These are phyloP conservation scores for Mesochorus sp. DNA, from an alignment of 2,888 invertebrate genomes.

Conservation along the genomic window DNA sequence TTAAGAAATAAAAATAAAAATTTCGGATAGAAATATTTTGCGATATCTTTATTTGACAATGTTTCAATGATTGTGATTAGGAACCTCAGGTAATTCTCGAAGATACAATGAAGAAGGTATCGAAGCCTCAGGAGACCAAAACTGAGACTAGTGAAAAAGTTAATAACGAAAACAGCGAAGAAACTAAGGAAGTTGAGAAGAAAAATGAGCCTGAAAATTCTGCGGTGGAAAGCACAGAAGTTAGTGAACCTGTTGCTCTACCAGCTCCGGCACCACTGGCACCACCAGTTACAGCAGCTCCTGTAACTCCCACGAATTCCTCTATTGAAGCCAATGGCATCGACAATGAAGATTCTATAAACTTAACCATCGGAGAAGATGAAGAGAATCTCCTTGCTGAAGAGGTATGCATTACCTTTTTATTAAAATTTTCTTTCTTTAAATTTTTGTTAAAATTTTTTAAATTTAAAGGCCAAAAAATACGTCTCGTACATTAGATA, in stretches of 20 bases:
- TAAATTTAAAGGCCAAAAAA: too few species aligned
- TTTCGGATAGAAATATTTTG: too few species aligned
- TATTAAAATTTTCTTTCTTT: neutral
- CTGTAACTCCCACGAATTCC: constrained; percentile 51
- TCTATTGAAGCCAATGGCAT: constrained; percentile 84
- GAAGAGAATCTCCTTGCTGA: constrained; percentile 89
- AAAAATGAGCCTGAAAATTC: constrained; percentile 66
- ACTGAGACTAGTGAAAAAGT: constrained; percentile 57
- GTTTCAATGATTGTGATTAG: constrained; percentile 1
- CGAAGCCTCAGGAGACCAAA: constrained; percentile 51
- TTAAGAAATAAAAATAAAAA: too few species aligned
- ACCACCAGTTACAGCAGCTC: constrained; percentile 32
- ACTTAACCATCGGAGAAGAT: constrained; percentile 91
- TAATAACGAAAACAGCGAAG: constrained; percentile 57
- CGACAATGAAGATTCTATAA: constrained; percentile 91
- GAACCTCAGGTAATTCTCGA: constrained; percentile 52
- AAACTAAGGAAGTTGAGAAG: constrained; percentile 55
- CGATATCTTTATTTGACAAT: neutral
- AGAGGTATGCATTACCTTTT: constrained; percentile 84
- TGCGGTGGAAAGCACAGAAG: constrained; percentile 45
- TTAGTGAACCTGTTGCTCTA: constrained; percentile 19
- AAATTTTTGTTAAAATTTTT: too few species aligned
- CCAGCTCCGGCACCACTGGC: constrained; percentile 56
- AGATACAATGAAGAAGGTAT: constrained; percentile 55
- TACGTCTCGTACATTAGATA: too few species aligned